Evolutionary conservation across 2,888 invertebrate genomes (phyloP), one percentile per base, ranked within the genome.

Genomic region (Seira ritae): DNA sequence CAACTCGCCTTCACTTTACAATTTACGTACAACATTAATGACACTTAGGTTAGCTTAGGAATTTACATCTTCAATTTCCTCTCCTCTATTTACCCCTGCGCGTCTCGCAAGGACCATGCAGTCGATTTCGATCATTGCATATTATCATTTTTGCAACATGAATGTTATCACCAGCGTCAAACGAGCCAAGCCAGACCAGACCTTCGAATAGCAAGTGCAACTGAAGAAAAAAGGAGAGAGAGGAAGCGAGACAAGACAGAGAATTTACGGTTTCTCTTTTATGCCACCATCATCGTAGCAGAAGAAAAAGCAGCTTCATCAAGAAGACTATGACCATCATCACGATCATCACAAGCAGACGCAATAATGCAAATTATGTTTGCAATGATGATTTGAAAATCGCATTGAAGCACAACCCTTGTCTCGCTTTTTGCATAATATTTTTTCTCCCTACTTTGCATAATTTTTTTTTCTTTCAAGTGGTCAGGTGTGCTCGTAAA

Each of bases 401-500:
- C 20, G 2, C 22, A 20, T 20, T 20, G 20, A 10, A 62, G 6
- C 12, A 3, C 50, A 50, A 50, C 62, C 20, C 62, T 62, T 62
- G 62, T 62, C 62, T 62, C 62, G 22, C 2, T 62, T 62, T 62
- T 62, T 62, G 62, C 62, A 62, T 62, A 50, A 50, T 20, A 62
- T 62, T 62, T 62, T 62, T 62, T 60, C 12, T 60, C n/a, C 62
- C 22, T 20, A 62, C 19, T 62, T 62, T 62, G 22, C 62, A 62
- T 62, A 62, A 60, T 60, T 17, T n/a, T 55, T 55, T 55, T 17
- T 62, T 62, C 20, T 10, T 62, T 22, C 15, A 12, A 62, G 62
- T 50, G 50, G 20, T 62, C 62, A 62, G 62, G 62, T 62, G 62
- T 62, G 62, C 62, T 20, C 62, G 62, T 62, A 62, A 62, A 62